Evolutionary conservation across 2,888 invertebrate species (phyloP).

Genomic region (Beris morrisii): DNA sequence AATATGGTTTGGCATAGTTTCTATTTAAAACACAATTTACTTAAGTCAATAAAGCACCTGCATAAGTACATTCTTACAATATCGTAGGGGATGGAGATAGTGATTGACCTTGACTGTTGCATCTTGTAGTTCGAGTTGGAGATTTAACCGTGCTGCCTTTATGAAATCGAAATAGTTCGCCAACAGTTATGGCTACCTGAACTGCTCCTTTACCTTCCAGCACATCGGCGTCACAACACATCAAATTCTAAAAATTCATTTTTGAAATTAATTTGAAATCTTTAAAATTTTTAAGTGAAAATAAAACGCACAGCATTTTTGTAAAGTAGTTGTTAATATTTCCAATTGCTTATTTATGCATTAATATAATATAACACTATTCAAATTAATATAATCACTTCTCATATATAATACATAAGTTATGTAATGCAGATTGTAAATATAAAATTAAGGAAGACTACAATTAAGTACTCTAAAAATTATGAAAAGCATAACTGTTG

Average conservation of each 20-base stretch:
- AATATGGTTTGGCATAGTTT: background rate
- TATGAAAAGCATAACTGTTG: too few relatives aligned
- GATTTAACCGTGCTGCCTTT: constrained; percentile 38
- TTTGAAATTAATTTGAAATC: background rate
- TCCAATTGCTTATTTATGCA: too few relatives aligned
- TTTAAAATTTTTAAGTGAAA: background rate
- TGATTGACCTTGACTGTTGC: constrained; percentile 23
- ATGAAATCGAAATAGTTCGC: constrained; percentile 76
- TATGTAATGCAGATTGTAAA: too few relatives aligned
- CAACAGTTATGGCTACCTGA: constrained; percentile 86
- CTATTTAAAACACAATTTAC: background rate
- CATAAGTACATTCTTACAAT: constrained; percentile 8
- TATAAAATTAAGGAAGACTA: too few relatives aligned
- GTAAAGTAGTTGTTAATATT: too few relatives aligned
- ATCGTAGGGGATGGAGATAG: constrained; percentile 27
- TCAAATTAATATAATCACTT: too few relatives aligned
- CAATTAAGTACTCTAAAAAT: too few relatives aligned
- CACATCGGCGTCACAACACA: constrained; percentile 91
- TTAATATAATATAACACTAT: too few relatives aligned
- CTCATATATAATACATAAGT: too few relatives aligned
- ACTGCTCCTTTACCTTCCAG: constrained; percentile 86
- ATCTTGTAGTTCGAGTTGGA: constrained; percentile 26
- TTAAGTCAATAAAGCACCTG: constrained; percentile 24
- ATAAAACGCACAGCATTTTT: background rate
- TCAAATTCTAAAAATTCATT: constrained; percentile 67